A percentile compares a stretch with the other conserved stretches of the same genome.
Conservation (phyloP, 2,888 invertebrate species). For the Sicus ferrugineus region DNA sequence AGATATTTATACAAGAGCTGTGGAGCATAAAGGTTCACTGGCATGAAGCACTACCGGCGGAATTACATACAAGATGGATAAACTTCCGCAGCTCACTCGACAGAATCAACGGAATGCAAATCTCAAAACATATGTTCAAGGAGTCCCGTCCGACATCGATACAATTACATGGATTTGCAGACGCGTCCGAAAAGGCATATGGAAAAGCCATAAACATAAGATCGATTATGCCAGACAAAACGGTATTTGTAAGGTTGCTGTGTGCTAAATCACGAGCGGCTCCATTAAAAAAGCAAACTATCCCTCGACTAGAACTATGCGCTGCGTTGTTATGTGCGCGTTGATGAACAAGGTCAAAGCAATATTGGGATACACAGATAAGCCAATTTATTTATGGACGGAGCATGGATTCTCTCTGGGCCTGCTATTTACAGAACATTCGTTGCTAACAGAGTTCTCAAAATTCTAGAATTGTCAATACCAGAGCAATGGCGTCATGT, state of each 20-base stretch:
- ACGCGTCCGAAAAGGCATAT: not conserved
- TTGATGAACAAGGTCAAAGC: no score
- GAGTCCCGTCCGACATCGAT: no score
- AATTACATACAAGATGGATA: no score
- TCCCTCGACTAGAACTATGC: not conserved
- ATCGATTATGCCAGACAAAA: not conserved
- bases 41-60: slow-evolving; percentile 3
- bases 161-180: not conserved
- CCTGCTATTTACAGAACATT: no score
- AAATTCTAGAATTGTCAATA: no score
- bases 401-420: no score
- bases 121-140: no score
- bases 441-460: no score
- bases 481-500: no score
- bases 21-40: not conserved
- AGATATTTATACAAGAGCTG: not conserved
- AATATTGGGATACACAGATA: no score
- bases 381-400: no score
- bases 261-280: slow-evolving; percentile 4
- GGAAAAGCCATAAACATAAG: not conserved
- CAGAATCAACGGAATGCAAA: not conserved
- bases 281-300: not conserved
- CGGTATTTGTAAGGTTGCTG: not conserved
- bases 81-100: not conserved
- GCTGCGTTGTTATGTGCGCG: not conserved